These are phyloP conservation scores for Aviceda subcristata DNA, from an alignment of 2,113 vertebrate genomes.

Conservation along the genomic window DNA sequence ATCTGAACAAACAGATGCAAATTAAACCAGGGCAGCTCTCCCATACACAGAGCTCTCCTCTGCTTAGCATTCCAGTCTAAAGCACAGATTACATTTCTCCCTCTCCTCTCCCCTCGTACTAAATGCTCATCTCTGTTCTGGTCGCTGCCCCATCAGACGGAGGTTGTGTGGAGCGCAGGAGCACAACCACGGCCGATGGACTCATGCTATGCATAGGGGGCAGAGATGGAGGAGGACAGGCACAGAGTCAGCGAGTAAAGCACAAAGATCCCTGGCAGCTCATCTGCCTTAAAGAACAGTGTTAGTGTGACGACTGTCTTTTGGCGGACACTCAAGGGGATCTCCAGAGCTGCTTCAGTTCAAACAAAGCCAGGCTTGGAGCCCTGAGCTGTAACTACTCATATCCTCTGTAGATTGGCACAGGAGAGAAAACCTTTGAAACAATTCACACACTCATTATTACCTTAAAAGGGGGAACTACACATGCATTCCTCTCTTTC, in stretches of 20 bases:
- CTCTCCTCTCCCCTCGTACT: background rate
- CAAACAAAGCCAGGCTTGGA: background rate
- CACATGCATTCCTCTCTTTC: background rate
- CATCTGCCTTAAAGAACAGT: fast-evolving
- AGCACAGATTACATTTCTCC: background rate
- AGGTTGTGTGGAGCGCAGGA: background rate
- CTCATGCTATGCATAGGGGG: fast-evolving
- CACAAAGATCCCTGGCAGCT: background rate
- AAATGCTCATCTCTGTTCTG: background rate
- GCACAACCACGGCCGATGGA: background rate
- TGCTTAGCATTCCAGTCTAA: background rate
- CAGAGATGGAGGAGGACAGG: background rate
- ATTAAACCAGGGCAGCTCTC: background rate
- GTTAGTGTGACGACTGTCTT: fast-evolving
- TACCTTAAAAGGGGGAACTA: background rate
- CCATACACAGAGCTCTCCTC: background rate
- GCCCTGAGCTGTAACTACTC: background rate
- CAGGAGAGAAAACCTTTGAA: background rate
- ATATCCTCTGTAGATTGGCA: background rate
- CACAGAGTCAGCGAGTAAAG: background rate
- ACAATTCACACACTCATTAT: background rate
- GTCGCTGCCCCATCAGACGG: background rate
- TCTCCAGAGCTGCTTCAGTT: background rate
- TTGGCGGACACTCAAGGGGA: background rate
- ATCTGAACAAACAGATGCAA: background rate